These are phyloP conservation scores for Sepioteuthis lessoniana DNA, from an alignment of 2,888 invertebrate species.

Conservation along the genomic window DNA sequence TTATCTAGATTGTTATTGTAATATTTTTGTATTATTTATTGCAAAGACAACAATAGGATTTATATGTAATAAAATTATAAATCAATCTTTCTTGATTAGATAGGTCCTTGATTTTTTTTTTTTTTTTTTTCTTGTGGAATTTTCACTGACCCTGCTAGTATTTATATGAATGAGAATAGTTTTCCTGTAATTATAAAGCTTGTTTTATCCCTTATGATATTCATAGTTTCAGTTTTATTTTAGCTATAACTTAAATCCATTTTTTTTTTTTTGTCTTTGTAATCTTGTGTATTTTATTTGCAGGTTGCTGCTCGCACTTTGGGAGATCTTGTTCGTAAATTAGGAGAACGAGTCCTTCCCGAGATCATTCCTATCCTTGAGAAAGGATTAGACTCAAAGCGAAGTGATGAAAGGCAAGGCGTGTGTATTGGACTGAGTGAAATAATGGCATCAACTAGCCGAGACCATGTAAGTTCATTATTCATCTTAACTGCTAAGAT, in stretches of 20 bases:
- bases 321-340: slow-evolving; percentile 95
- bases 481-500: neutral
- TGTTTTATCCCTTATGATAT: too few relatives aligned
- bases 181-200: too few relatives aligned
- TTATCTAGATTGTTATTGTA: too few relatives aligned
- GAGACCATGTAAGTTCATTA: slow-evolving; percentile 79
- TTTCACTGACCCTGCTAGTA: too few relatives aligned
- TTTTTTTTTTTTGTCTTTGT: neutral
- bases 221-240: too few relatives aligned
- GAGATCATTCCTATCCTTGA: slow-evolving; percentile 99
- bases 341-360: slow-evolving; percentile 96
- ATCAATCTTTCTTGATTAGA: too few relatives aligned
- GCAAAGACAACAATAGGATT: too few relatives aligned
- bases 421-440: slow-evolving; percentile 98
- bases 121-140: too few relatives aligned
- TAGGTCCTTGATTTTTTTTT: too few relatives aligned
- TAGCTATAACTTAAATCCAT: neutral
- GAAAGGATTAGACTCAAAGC: slow-evolving; percentile 90
- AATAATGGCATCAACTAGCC: slow-evolving; percentile 96
- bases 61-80: too few relatives aligned
- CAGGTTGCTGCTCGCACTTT: slow-evolving; percentile 93
- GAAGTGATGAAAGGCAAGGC: slow-evolving; percentile 96
- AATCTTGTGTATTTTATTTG: slow-evolving; percentile 40
- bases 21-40: too few relatives aligned
- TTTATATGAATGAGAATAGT: too few relatives aligned